Conservation (phyloP, 2,888 invertebrate genomes). For the Ametastegia equiseti region DNA sequence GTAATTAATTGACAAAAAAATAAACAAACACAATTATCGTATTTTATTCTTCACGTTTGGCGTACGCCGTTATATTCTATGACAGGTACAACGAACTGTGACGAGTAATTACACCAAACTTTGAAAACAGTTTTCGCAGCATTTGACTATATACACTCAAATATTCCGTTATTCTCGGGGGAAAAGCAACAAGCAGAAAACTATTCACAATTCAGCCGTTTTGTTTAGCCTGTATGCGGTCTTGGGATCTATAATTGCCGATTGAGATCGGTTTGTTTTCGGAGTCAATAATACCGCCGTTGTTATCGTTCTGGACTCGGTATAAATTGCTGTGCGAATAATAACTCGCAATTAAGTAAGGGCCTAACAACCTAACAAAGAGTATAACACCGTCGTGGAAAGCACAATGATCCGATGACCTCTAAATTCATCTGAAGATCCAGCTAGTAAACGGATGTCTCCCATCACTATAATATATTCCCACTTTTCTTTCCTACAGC, state of each 20-base stretch:
- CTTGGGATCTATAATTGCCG: neutral
- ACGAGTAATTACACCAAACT: neutral
- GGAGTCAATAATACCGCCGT: neutral
- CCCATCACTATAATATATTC: slow-evolving; percentile 13
- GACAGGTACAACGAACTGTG: neutral
- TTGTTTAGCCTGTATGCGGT: neutral
- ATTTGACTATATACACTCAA: neutral
- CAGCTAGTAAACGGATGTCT: neutral
- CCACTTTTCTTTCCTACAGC: neutral
- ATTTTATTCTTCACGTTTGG: neutral
- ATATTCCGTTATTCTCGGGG: neutral
- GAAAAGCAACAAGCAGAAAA: neutral
- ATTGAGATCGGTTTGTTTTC: neutral
- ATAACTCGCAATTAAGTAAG: slow-evolving; percentile 6
- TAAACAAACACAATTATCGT: neutral
- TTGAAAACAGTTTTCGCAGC: neutral
- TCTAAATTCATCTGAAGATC: slow-evolving; percentile 4
- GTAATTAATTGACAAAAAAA: neutral
- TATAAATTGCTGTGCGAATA: neutral
- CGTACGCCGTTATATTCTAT: neutral
- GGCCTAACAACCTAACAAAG: neutral
- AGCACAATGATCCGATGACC: slow-evolving; percentile 29
- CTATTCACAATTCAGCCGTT: neutral
- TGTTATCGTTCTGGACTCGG: slow-evolving; percentile 13
- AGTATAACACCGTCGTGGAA: neutral